phyloP scores from a whole-genome alignment of 2,113 vertebrate species.

The Vulpes lagopus region DNA sequence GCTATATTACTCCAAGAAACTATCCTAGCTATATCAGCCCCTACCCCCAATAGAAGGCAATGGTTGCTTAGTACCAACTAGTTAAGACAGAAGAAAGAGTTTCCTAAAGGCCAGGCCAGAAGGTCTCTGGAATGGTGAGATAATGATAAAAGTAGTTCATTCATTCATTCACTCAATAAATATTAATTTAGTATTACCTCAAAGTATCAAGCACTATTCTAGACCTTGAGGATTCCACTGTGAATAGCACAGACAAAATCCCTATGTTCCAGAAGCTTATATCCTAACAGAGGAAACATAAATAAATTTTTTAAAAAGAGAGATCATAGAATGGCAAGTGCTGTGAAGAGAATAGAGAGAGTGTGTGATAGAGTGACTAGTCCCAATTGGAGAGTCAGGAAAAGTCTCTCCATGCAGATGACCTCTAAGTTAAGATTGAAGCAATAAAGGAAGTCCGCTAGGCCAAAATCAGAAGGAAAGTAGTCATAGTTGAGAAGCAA shows the following conservation, averaged over 20 bases:
- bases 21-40: neutral
- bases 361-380: neutral
- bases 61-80: neutral
- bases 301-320: neutral
- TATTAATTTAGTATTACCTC: neutral
- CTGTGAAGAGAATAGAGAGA: neutral
- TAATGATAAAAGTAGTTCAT: neutral
- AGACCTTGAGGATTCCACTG: neutral
- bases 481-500: neutral
- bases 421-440: neutral
- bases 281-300: neutral
- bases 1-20: neutral
- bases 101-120: neutral
- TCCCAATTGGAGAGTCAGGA: neutral
- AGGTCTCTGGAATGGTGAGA: neutral
- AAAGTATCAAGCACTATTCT: neutral
- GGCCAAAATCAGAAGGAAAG: neutral
- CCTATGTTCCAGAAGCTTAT: neutral
- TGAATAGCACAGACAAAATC: constrained; percentile 7
- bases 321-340: neutral
- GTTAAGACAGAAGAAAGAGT: neutral
- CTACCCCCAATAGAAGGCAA: neutral
- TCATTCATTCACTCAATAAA: neutral
- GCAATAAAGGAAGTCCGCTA: neutral
- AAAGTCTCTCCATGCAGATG: neutral